phyloP scores from a whole-genome alignment of 2,113 vertebrate genomes.

The Panthera leo region DNA sequence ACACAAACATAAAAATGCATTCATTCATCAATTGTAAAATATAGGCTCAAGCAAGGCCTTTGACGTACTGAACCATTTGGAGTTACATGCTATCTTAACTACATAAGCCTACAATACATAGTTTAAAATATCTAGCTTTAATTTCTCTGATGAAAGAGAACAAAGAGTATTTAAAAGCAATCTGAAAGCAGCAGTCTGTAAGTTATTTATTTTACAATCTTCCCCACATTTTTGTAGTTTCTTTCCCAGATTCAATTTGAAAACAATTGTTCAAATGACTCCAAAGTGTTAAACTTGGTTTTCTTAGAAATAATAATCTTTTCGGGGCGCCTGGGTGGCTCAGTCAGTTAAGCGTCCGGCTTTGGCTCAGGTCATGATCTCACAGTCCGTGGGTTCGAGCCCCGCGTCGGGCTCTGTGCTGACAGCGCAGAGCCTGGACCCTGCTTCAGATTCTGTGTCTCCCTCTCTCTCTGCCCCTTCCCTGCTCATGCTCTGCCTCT shows the following conservation, averaged over 20 bases:
- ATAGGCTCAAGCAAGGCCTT: neutral
- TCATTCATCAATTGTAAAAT: neutral
- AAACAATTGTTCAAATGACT: neutral
- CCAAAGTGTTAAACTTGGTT: slow-evolving; percentile 2
- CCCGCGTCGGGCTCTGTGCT: no score
- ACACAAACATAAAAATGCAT: neutral
- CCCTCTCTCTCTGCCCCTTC: no score
- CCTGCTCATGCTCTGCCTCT: no score
- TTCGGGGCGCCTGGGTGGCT: neutral
- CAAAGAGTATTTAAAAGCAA: neutral
- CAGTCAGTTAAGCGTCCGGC: no score
- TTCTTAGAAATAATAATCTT: slow-evolving; percentile 1
- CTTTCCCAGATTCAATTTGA: neutral
- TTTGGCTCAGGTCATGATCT: no score
- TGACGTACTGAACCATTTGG: neutral
- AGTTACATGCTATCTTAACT: neutral
- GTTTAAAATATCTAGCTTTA: neutral
- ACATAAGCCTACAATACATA: neutral
- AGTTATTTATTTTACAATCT: neutral
- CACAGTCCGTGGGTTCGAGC: no score
- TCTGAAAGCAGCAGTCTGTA: neutral
- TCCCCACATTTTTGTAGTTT: neutral
- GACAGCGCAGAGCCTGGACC: no score
- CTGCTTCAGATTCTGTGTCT: no score
- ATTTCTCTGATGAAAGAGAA: neutral